Percentiles rank a stretch among this genome's conserved stretches.
Evolutionary conservation across 2,888 invertebrate genomes (phyloP).

Genomic region (Xanthia icteritia): DNA sequence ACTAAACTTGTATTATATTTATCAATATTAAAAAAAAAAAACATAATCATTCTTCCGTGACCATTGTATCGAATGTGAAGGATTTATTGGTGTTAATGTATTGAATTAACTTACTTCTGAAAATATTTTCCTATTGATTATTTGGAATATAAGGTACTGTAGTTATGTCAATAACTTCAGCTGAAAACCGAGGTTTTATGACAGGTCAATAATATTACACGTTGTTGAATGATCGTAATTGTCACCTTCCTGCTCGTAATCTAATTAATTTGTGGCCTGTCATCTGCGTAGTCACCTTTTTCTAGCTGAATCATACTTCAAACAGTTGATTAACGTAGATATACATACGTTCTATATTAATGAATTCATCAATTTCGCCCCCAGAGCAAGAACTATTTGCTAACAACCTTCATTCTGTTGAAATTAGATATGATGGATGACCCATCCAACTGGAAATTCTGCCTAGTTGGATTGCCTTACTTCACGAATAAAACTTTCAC

Average conservation of each 20-base stretch:
- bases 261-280: background rate
- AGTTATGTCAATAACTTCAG: background rate
- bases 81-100: conserved; percentile 17
- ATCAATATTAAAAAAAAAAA: background rate
- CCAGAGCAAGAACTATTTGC: conserved; percentile 43
- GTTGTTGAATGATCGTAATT: no score
- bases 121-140: conserved; percentile 8
- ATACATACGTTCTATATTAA: background rate
- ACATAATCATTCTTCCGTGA: background rate
- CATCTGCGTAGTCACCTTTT: background rate
- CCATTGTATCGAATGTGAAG: background rate
- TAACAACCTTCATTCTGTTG: conserved; percentile 27
- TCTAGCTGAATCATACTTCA: background rate
- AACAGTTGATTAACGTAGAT: background rate
- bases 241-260: no score
- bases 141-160: background rate
- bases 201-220: background rate
- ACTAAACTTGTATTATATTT: no score
- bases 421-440: conserved; percentile 52
- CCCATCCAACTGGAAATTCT: conserved; percentile 41
- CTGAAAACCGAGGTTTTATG: background rate
- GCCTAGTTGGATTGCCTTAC: conserved; percentile 26
- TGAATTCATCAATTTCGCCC: conserved; percentile 29
- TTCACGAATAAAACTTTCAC: conserved; percentile 31
- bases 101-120: conserved; percentile 12